Percentiles rank a stretch among this genome's conserved stretches.
These are phyloP conservation scores for Pachliopta kotzebuea DNA, from an alignment of 2,888 invertebrate species.

Conservation along the genomic window DNA sequence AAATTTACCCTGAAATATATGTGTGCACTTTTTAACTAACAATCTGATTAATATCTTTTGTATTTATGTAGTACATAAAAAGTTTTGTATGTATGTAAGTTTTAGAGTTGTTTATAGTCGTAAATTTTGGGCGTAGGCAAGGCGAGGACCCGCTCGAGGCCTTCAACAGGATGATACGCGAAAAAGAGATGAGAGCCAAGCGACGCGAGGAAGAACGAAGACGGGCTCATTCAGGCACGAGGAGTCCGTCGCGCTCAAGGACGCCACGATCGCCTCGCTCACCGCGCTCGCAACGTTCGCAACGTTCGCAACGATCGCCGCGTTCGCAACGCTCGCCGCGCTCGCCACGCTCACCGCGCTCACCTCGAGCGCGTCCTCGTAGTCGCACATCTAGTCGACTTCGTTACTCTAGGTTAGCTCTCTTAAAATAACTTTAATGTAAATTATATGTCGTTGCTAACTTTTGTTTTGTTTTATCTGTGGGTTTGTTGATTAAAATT, in stretches of 20 bases:
- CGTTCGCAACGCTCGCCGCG: conserved; percentile 54
- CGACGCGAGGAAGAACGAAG: conserved; percentile 83
- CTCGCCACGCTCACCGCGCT: conserved; percentile 57
- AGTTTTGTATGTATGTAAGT: not conserved
- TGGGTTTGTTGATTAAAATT: no score
- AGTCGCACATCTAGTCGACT: conserved; percentile 60
- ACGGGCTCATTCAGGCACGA: conserved; percentile 54
- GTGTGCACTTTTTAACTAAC: not conserved
- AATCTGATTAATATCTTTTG: no score
- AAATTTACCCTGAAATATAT: not conserved
- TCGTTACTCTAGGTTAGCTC: conserved; percentile 70
- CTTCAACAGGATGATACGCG: conserved; percentile 91
- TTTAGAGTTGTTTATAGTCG: not conserved
- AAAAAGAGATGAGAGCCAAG: conserved; percentile 88
- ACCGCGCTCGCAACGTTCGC: no score
- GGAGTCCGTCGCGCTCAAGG: conserved; percentile 52
- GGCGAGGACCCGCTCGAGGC: conserved; percentile 93
- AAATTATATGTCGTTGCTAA: conserved; percentile 38
- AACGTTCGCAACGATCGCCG: no score
- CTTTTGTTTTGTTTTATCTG: no score
- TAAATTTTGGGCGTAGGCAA: conserved; percentile 73
- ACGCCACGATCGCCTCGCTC: conserved; percentile 62
- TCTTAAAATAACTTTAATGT: conserved; percentile 6
- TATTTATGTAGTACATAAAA: no score
- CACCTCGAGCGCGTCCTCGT: conserved; percentile 50